A percentile compares a stretch with the other conserved stretches of the same genome.
These are phyloP conservation scores for Ylistrum balloti DNA, from an alignment of 1,140 invertebrate genomes.

Conservation along the genomic window DNA sequence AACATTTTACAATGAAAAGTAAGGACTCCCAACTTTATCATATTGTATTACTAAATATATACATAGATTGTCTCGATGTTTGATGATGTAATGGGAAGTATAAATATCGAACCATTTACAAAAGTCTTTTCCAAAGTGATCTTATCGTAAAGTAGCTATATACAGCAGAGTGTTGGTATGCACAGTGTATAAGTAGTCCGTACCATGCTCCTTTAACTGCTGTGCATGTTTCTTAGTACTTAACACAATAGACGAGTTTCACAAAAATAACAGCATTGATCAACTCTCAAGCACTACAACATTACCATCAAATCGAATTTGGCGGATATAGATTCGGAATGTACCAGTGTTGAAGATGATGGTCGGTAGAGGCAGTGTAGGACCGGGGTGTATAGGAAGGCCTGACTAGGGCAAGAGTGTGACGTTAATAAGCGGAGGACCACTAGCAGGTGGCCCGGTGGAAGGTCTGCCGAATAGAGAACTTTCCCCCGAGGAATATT, in stretches of 20 bases:
- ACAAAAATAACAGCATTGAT: neutral
- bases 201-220: neutral
- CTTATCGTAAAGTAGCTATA: neutral
- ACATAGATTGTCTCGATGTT: neutral
- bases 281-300: neutral
- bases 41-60: too few species aligned
- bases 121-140: neutral
- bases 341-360: neutral
- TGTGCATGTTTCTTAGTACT: neutral
- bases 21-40: neutral
- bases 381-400: neutral
- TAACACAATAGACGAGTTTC: neutral
- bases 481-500: neutral
- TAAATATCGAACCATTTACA: neutral
- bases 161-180: neutral
- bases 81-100: neutral
- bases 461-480: neutral
- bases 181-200: neutral
- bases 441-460: slow-evolving; percentile 17
- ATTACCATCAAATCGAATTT: neutral
- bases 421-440: neutral
- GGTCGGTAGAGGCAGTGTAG: neutral
- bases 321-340: slow-evolving; percentile 4
- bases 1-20: neutral
- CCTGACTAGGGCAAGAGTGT: neutral